Percentiles rank a stretch among this genome's conserved stretches.
phyloP scores from a whole-genome alignment of 1,140 invertebrate species.

The Leptopilina boulardi region DNA sequence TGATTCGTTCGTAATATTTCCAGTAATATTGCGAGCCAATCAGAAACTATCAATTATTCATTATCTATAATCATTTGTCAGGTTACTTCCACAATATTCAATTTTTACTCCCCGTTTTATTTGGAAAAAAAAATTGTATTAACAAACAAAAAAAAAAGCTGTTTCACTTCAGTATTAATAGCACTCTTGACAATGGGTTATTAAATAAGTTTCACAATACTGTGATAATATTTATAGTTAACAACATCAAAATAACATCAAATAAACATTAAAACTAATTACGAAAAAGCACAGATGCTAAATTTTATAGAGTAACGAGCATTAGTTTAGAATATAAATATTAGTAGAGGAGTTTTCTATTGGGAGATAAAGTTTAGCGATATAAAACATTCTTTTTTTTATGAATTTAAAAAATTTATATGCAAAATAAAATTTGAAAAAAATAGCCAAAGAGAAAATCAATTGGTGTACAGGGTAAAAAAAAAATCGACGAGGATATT shows the following conservation, averaged over 20 bases:
- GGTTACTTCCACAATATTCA: no score
- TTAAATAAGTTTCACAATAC: conserved; percentile 27
- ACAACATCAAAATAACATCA: conserved; percentile 43
- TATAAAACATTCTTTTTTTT: neutral
- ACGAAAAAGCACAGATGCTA: conserved; percentile 21
- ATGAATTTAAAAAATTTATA: neutral
- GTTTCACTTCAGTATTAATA: no score
- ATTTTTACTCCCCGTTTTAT: neutral
- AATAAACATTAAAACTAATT: conserved; percentile 21
- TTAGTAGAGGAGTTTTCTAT: conserved; percentile 33
- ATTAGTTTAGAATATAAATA: conserved; percentile 23
- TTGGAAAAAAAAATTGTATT: neutral
- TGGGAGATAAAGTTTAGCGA: neutral
- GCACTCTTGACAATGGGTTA: neutral
- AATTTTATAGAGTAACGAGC: conserved; percentile 32
- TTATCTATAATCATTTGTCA: no score
- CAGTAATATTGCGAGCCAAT: no score
- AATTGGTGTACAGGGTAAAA: no score
- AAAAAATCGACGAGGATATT: no score
- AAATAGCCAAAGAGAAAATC: no score
- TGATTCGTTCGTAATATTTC: no score
- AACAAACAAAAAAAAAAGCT: no score
- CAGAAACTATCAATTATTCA: no score
- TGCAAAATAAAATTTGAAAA: no score
- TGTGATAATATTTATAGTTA: conserved; percentile 37